phyloP scores from a whole-genome alignment of 2,888 invertebrate genomes.

The Tipula lateralis region DNA sequence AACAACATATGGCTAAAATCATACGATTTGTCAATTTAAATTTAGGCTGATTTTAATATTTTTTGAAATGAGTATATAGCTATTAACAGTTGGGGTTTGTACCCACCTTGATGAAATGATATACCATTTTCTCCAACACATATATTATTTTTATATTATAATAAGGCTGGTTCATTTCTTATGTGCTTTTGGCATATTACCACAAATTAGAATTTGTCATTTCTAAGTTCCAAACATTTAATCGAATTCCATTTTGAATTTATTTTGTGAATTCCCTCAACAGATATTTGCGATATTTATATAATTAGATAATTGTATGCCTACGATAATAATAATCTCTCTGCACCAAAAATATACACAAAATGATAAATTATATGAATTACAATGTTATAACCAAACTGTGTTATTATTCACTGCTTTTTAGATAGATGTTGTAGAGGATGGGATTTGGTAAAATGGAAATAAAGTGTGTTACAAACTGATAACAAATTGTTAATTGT shows the following conservation, averaged over 20 bases:
- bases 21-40: too few relatives aligned
- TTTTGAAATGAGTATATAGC: too few relatives aligned
- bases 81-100: too few relatives aligned
- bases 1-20: too few relatives aligned
- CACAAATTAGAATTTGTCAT: too few relatives aligned
- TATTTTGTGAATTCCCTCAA: not conserved
- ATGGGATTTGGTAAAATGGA: not conserved
- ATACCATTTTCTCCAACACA: too few relatives aligned
- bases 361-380: not conserved
- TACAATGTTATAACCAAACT: not conserved
- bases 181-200: too few relatives aligned
- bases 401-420: not conserved
- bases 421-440: not conserved
- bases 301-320: not conserved
- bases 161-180: too few relatives aligned
- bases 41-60: too few relatives aligned
- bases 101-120: too few relatives aligned
- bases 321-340: not conserved
- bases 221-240: not conserved
- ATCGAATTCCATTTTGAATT: not conserved
- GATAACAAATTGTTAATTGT: not conserved
- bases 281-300: not conserved
- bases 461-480: not conserved
- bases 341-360: not conserved
- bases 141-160: too few relatives aligned